phyloP scores from a whole-genome alignment of 2,797 vertebrate species.

The Tragopan temminckii region DNA sequence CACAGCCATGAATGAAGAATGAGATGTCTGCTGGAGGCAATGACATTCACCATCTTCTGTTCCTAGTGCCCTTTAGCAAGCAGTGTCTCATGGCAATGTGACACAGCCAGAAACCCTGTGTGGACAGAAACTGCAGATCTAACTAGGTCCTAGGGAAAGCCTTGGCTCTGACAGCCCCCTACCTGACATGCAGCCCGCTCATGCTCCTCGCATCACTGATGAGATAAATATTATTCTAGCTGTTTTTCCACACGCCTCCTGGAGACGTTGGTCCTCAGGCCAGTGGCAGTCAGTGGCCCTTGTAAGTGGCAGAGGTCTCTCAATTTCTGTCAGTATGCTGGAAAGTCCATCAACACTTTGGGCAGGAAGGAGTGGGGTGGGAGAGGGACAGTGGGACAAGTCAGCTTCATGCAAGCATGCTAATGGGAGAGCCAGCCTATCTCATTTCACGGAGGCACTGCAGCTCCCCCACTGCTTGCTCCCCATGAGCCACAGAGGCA shows the following conservation, averaged over 20 bases:
- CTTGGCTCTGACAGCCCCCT: slow-evolving; percentile 9
- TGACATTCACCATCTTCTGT: slow-evolving; percentile 27
- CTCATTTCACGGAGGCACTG: not conserved
- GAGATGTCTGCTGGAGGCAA: slow-evolving; percentile 21
- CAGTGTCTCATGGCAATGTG: not conserved
- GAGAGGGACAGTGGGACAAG: not conserved
- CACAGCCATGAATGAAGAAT: slow-evolving; percentile 56
- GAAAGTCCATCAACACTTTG: slow-evolving; percentile 44
- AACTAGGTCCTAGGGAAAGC: slow-evolving; percentile 17
- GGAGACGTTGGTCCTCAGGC: not conserved
- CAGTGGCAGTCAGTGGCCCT: slow-evolving; percentile 37
- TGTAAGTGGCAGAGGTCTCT: slow-evolving; percentile 52
- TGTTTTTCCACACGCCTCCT: not conserved
- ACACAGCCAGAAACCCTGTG: slow-evolving; percentile 2
- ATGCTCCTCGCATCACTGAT: not conserved
- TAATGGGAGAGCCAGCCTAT: slow-evolving; percentile 44
- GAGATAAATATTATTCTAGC: slow-evolving; percentile 58
- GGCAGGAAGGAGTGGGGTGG: not conserved
- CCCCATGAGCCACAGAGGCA: slow-evolving; percentile 40
- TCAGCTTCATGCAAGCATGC: slow-evolving; percentile 7
- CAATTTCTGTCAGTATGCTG: not conserved
- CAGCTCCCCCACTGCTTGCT: slow-evolving; percentile 48
- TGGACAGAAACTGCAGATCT: not conserved
- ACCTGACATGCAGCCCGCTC: not conserved
- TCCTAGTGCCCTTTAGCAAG: slow-evolving; percentile 42